A percentile compares a stretch with the other conserved stretches of the same genome.
Conservation (phyloP, 1,140 invertebrate genomes). For the Drosophila aff. region DNA sequence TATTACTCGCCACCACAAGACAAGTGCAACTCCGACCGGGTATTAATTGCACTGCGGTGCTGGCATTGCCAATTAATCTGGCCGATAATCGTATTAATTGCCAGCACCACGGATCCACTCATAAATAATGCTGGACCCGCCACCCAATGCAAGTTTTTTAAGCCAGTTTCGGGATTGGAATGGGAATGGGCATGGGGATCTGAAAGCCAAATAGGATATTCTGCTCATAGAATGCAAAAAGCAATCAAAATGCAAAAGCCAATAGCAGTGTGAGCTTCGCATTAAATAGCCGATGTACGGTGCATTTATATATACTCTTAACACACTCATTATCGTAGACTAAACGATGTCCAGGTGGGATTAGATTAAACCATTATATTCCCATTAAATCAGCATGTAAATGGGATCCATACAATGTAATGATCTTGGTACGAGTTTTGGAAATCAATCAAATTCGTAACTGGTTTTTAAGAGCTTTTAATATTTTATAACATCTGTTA, state of each 20-base stretch:
- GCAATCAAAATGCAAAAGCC: constrained; percentile 48
- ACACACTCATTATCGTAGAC: constrained; percentile 5
- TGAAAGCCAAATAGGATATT: constrained; percentile 16
- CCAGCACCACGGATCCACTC: constrained; percentile 25
- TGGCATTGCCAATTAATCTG: constrained; percentile 74
- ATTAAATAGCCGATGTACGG: constrained; percentile 1
- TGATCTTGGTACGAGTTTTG: not conserved
- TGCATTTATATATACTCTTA: not conserved
- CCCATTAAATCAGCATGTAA: constrained; percentile 14
- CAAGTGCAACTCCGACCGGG: constrained; percentile 25
- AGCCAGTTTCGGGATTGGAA: constrained; percentile 7
- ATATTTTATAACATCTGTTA: not conserved
- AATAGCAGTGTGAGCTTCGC: constrained; percentile 24
- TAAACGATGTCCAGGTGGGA: constrained; percentile 10
- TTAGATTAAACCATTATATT: not conserved
- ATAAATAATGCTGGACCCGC: constrained; percentile 43
- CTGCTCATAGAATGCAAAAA: constrained; percentile 41
- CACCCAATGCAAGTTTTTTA: constrained; percentile 3
- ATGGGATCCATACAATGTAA: constrained; percentile 11
- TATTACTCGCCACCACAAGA: constrained; percentile 16
- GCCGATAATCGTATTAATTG: constrained; percentile 77
- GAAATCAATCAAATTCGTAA: constrained; percentile 1
- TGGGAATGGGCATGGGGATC: not conserved
- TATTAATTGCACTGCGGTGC: constrained; percentile 58
- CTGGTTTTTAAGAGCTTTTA: not conserved